Evolutionary conservation across 1,140 invertebrate species (phyloP), one percentile per base, ranked within the genome.

Genomic region (Varroa destructor): DNA sequence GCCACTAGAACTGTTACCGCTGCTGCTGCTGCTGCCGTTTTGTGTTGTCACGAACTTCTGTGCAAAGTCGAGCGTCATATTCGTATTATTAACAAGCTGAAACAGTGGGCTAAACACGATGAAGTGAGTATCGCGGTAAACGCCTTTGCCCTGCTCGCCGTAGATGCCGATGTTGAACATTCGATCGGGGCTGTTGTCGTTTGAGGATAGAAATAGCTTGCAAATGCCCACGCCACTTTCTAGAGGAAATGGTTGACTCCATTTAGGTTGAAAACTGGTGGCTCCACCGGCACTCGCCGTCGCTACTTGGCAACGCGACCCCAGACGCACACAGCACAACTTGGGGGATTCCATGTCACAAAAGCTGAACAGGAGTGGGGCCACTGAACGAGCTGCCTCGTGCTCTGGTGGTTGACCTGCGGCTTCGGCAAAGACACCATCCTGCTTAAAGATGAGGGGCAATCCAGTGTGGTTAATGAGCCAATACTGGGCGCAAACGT

Each of bases 321-420:
- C 74, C 57, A 73, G 71, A 36, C 61, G 40, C 61, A 67, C 40
- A 8, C 61, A 67, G 61, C 73, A 77, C 55, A 73, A 51, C 8
- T 76, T 43, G 3, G 79, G 75, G 6, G 86, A 87, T 77, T 95
- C 91, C 40, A 86, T 86, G 77, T 97, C 92, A 3, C 88, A 86
- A 78, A 95, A 95, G 71, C 89, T 91, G 80, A 97, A 98, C 64
- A 97, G 82, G 10, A 98, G 82, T n/a, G 95, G 95, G 55, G 88
- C 86, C 40, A 93, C 86, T 85, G 91, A 89, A 75, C 93, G 83
- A 0, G 93, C 94, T 67, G 88, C 75, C 82, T 98, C 95, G 77
- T 98, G 91, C 79, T 98, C 94, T 71, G 88, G 87, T 79, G 89
- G 91, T 81, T 99, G 95, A 8, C 94, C 95, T 1, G 93, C 90